Evolutionary conservation across 2,888 invertebrate genomes (phyloP).

Genomic region (Mythimna pallens): DNA sequence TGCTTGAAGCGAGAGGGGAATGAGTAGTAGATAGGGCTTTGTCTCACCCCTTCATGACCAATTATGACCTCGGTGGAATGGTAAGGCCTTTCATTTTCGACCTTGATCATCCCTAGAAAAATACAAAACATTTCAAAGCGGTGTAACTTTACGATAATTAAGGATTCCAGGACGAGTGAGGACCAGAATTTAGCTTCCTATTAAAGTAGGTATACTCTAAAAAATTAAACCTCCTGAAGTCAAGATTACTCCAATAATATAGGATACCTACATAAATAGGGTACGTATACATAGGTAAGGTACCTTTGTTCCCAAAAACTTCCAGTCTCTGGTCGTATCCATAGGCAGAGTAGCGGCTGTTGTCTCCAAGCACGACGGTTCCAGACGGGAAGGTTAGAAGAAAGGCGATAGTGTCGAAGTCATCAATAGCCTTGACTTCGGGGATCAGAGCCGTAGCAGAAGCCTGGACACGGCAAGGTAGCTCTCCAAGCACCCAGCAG

Average conservation of each 20-base stretch:
- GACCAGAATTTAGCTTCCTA: neutral
- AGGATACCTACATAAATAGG: neutral
- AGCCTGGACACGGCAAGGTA: conserved; percentile 90
- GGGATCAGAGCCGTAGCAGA: conserved; percentile 90
- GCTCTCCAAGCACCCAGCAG: conserved; percentile 92
- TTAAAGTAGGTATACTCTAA: neutral
- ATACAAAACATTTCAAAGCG: conserved; percentile 8
- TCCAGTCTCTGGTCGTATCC: conserved; percentile 94
- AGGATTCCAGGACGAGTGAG: neutral
- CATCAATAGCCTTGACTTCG: conserved; percentile 90
- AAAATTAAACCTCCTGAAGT: neutral
- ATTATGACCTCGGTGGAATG: conserved; percentile 82
- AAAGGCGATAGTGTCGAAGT: conserved; percentile 92
- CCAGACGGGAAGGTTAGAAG: conserved; percentile 92
- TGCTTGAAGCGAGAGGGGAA: conserved; percentile 91
- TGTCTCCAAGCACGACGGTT: conserved; percentile 91
- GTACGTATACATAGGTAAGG: no score
- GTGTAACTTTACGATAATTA: no score
- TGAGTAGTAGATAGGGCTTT: conserved; percentile 91
- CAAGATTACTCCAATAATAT: neutral
- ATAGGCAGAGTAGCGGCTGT: conserved; percentile 91
- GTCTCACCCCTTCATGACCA: conserved; percentile 80
- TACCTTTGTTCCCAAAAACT: conserved; percentile 91
- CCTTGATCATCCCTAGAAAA: conserved; percentile 83
- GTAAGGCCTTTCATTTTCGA: conserved; percentile 89